Conservation (phyloP, 2,888 invertebrate genomes). For the Amblyjoppa fuscipennis region DNA sequence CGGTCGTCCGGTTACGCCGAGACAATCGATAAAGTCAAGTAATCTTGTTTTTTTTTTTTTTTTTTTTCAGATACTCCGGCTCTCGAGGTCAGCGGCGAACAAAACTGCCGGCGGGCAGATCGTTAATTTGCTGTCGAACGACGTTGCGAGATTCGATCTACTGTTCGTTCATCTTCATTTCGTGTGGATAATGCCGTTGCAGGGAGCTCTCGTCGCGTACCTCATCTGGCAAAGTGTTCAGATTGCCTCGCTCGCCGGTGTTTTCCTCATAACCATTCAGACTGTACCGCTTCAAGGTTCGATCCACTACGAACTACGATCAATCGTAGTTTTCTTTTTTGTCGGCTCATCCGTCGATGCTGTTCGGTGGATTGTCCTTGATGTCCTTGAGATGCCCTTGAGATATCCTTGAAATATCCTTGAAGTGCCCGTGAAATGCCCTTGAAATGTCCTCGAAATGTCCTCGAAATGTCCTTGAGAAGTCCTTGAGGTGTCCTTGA, state of each 20-base stretch:
- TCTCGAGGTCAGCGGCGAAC: conserved; percentile 81
- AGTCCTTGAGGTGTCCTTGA: too few relatives aligned
- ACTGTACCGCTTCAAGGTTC: conserved; percentile 86
- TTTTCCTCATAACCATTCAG: conserved; percentile 87
- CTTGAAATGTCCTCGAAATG: too few relatives aligned
- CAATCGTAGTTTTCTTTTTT: too few relatives aligned
- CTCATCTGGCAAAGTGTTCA: conserved; percentile 87
- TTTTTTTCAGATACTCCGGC: conserved; percentile 84
- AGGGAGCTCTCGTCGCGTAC: conserved; percentile 88
- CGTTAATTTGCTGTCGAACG: conserved; percentile 94
- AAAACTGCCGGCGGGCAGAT: conserved; percentile 89
- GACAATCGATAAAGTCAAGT: too few relatives aligned
- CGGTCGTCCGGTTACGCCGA: too few relatives aligned
- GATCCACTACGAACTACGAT: neutral
- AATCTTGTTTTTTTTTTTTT: too few relatives aligned
- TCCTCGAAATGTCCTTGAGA: too few relatives aligned
- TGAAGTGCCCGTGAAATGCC: too few relatives aligned
- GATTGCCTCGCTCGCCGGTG: conserved; percentile 88
- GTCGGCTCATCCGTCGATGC: too few relatives aligned
- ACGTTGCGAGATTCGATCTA: conserved; percentile 93
- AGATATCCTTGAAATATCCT: too few relatives aligned
- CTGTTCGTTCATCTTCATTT: conserved; percentile 90
- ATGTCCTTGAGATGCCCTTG: too few relatives aligned
- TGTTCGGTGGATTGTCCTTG: too few relatives aligned
- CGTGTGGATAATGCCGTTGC: conserved; percentile 93